phyloP scores from a whole-genome alignment of 2,113 vertebrate genomes.

The Leuciscus idus region DNA sequence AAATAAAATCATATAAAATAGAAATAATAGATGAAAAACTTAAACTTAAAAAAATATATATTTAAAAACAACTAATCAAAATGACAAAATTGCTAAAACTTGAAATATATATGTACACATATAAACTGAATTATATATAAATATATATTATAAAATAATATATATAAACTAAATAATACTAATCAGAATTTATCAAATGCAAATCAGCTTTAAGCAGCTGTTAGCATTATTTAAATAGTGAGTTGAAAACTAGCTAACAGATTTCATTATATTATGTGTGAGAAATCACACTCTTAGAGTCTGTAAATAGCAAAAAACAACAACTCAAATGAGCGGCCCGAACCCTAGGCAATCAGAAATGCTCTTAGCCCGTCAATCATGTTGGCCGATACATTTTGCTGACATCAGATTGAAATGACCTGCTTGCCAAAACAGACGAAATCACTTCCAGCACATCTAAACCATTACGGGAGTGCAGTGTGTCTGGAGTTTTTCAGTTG shows the following conservation, averaged over 20 bases:
- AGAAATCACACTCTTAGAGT: background rate
- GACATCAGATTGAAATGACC: background rate
- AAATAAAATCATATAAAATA: too few relatives aligned
- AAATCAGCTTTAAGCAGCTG: background rate
- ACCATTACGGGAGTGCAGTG: background rate
- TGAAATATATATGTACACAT: too few relatives aligned
- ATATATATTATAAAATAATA: too few relatives aligned
- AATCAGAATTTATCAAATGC: too few relatives aligned
- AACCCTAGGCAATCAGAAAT: background rate
- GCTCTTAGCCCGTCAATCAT: background rate
- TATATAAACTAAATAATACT: too few relatives aligned
- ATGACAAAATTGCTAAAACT: too few relatives aligned
- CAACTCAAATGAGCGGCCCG: background rate
- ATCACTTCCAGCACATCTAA: background rate
- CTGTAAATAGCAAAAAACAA: background rate
- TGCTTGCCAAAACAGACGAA: background rate
- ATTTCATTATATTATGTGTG: background rate
- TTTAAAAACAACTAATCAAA: too few relatives aligned
- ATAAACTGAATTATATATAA: too few relatives aligned
- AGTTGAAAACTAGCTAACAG: background rate
- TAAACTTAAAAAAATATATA: too few relatives aligned
- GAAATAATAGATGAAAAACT: too few relatives aligned
- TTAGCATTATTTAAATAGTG: background rate
- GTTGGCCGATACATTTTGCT: background rate
- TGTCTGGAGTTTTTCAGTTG: slow-evolving; percentile 18